Evolutionary conservation across 2,888 invertebrate genomes (phyloP).

Genomic region (Nymphalis urticae): DNA sequence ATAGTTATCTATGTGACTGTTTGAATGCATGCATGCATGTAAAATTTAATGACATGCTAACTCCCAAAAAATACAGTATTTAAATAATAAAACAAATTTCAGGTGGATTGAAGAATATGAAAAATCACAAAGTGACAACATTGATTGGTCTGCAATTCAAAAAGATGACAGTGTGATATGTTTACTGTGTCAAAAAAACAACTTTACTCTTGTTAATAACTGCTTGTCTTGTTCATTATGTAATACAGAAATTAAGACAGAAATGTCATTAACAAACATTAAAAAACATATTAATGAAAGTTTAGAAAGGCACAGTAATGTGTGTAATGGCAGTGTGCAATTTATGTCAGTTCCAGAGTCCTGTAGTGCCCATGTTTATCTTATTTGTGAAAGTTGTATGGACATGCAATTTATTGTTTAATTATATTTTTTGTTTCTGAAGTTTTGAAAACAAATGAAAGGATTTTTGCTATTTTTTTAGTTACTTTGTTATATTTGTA

Average conservation of each 20-base stretch:
- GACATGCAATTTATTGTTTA: conserved; percentile 62
- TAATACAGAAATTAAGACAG: conserved; percentile 54
- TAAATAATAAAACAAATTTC: conserved; percentile 36
- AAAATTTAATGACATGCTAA: too few species aligned
- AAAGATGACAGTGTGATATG: conserved; percentile 72
- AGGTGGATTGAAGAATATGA: conserved; percentile 74
- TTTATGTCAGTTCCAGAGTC: conserved; percentile 59
- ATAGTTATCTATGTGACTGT: too few species aligned
- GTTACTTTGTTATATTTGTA: too few species aligned
- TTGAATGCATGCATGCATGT: too few species aligned
- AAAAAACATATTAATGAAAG: conserved; percentile 52
- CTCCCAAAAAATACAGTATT: background rate
- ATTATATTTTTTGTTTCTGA: conserved; percentile 8
- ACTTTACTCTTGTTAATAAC: conserved; percentile 50
- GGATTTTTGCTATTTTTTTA: too few species aligned
- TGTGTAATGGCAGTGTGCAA: conserved; percentile 56
- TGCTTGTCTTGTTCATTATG: conserved; percentile 62
- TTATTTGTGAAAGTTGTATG: conserved; percentile 65
- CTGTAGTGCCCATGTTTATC: conserved; percentile 63
- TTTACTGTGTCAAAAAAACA: conserved; percentile 75
- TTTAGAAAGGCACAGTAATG: conserved; percentile 58
- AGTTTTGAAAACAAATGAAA: background rate
- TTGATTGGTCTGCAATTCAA: conserved; percentile 68
- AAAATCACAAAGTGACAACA: conserved; percentile 59
- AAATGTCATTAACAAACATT: conserved; percentile 54